Percentiles rank a stretch among this genome's conserved stretches.
phyloP scores from a whole-genome alignment of 2,888 invertebrate species.

The Noctuana brunneofusca region DNA sequence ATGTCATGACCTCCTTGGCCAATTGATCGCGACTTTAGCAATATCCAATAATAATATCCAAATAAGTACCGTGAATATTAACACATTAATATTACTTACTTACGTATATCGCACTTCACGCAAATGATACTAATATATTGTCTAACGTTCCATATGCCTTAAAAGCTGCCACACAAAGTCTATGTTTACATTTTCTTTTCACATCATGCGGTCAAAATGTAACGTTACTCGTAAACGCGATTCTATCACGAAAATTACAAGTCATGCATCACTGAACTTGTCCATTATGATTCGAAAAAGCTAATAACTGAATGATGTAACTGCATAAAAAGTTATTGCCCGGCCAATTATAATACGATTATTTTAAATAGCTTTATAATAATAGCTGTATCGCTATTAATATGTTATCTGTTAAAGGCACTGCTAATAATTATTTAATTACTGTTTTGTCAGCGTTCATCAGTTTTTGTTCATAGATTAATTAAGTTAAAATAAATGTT shows the following conservation, averaged over 20 bases:
- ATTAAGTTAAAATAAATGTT: no score
- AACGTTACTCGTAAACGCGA: constrained; percentile 27
- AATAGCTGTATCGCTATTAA: constrained; percentile 3
- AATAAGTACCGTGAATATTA: constrained; percentile 8
- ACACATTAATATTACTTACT: background rate
- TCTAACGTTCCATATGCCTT: constrained; percentile 4
- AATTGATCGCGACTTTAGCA: background rate
- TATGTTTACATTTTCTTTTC: constrained; percentile 28
- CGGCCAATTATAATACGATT: constrained; percentile 20
- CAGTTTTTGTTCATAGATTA: background rate
- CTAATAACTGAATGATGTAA: constrained; percentile 32
- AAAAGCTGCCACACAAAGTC: constrained; percentile 16
- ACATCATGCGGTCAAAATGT: constrained; percentile 25
- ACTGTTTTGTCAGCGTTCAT: background rate
- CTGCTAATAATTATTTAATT: background rate
- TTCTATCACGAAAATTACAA: constrained; percentile 21
- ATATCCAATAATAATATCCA: constrained; percentile 2
- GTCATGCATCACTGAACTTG: constrained; percentile 14
- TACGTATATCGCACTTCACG: constrained; percentile 7
- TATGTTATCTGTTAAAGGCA: background rate
- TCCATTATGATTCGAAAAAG: constrained; percentile 28
- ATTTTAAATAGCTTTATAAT: constrained; percentile 10
- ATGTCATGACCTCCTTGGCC: background rate
- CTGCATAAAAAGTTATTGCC: constrained; percentile 11
- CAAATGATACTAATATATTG: background rate